These are phyloP conservation scores for Hormiphora californensis DNA, from an alignment of 37 sponge, comb jelly and placozoan genomes.

Conservation along the genomic window DNA sequence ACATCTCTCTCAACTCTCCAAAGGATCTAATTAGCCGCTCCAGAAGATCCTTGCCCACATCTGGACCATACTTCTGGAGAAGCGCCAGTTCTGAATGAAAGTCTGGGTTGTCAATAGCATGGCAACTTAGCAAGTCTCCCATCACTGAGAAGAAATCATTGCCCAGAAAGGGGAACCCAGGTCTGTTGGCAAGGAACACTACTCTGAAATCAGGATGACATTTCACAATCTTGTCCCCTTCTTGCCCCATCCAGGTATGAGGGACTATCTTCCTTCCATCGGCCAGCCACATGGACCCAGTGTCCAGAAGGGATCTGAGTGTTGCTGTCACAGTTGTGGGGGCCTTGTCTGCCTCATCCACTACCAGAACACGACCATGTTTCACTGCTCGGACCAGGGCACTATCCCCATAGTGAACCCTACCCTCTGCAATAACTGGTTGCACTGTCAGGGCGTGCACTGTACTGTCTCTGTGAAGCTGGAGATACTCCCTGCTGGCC, in stretches of 20 bases:
- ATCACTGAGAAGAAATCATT: slow-evolving; percentile 90
- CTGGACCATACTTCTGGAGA: slow-evolving; percentile 73
- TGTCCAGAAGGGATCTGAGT: slow-evolving; percentile 74
- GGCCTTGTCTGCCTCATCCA: slow-evolving; percentile 93
- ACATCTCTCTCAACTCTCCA: slow-evolving; percentile 75
- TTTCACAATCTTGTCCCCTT: slow-evolving; percentile 51
- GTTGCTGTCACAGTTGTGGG: slow-evolving; percentile 85
- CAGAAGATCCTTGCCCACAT: slow-evolving; percentile 63
- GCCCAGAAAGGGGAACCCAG: slow-evolving; percentile 92
- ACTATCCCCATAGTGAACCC: slow-evolving; percentile 72
- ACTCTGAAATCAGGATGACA: slow-evolving; percentile 82
- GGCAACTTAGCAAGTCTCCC: slow-evolving; percentile 86
- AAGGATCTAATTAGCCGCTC: slow-evolving; percentile 72
- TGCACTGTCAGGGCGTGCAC: slow-evolving; percentile 83
- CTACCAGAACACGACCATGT: slow-evolving; percentile 72
- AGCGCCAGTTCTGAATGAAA: slow-evolving; percentile 77
- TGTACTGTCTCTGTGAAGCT: slow-evolving; percentile 84
- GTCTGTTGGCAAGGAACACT: slow-evolving; percentile 86
- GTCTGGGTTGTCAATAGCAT: slow-evolving; percentile 88
- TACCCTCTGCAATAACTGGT: slow-evolving; percentile 70
- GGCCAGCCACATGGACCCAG: slow-evolving; percentile 70
- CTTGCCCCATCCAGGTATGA: neutral
- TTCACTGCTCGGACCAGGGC: slow-evolving; percentile 79
- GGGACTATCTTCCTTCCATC: slow-evolving; percentile 83
- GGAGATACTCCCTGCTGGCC: slow-evolving; percentile 79